Evolutionary conservation across 2,888 invertebrate genomes (phyloP).

Genomic region (Chorisops tibialis): DNA sequence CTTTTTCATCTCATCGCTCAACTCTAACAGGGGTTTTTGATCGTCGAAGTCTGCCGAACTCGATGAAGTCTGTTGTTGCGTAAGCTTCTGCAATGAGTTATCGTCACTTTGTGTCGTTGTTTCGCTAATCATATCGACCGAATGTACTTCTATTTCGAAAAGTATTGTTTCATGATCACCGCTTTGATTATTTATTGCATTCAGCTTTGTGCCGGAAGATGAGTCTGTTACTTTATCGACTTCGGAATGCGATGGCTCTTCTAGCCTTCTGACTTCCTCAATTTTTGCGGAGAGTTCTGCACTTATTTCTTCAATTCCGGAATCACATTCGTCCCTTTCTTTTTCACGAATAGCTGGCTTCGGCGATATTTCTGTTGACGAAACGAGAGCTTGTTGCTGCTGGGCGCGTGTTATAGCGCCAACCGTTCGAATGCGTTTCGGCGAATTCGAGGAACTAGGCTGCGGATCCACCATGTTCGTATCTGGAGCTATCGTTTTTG

Average conservation of each 20-base stretch:
- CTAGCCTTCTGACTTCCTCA: background rate
- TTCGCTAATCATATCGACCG: background rate
- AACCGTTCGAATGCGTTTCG: slow-evolving; percentile 15
- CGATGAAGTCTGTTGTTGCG: no score
- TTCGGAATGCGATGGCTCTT: background rate
- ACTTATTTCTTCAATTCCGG: background rate
- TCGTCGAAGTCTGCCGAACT: no score
- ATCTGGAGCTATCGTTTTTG: background rate
- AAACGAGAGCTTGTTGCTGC: slow-evolving; percentile 12
- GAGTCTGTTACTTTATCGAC: background rate
- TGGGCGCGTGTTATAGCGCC: slow-evolving; percentile 22
- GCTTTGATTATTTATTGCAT: background rate
- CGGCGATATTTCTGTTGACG: background rate
- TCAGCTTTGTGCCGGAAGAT: no score
- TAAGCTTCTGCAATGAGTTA: no score
- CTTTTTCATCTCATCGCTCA: no score
- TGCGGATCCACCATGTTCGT: background rate
- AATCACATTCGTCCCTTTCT: background rate
- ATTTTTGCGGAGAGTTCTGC: background rate
- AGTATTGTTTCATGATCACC: background rate
- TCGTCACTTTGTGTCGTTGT: no score
- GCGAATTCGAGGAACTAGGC: slow-evolving; percentile 5
- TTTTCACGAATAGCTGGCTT: background rate
- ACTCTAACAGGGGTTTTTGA: no score
- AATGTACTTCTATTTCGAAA: background rate